phyloP scores from a whole-genome alignment of 2,797 vertebrate genomes.

The Liasis olivaceus region DNA sequence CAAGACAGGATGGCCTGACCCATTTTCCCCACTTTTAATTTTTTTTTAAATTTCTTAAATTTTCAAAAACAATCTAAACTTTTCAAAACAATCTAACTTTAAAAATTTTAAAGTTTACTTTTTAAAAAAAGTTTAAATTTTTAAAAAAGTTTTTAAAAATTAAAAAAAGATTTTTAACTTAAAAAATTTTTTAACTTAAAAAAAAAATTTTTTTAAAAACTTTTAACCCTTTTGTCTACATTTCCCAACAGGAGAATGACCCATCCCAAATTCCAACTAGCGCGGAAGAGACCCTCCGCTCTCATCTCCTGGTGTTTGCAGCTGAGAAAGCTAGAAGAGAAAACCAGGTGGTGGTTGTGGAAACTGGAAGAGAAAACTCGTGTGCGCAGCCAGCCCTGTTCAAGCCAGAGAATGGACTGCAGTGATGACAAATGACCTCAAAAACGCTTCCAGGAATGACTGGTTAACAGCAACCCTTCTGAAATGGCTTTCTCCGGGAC shows the following conservation, averaged over 20 bases:
- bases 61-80: too few species aligned
- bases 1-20: background rate
- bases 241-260: constrained; percentile 72
- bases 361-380: background rate
- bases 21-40: background rate
- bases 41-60: too few species aligned
- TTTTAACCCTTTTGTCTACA: background rate
- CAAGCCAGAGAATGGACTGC: too few species aligned
- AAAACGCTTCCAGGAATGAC: background rate
- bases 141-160: too few species aligned
- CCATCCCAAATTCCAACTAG: constrained; percentile 77
- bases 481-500: too few species aligned
- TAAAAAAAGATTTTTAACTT: background rate
- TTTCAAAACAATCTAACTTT: too few species aligned
- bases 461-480: background rate
- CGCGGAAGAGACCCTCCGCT: constrained; percentile 79
- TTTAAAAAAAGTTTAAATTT: too few species aligned
- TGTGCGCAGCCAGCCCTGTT: background rate
- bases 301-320: constrained; percentile 84
- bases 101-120: too few species aligned
- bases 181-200: too few species aligned
- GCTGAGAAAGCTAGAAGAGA: constrained; percentile 81
- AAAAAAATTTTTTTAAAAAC: too few species aligned
- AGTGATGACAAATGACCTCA: background rate
- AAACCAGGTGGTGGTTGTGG: constrained; percentile 74